Base-by-base conservation (phyloP, 1,140 invertebrate genomes). In the Caenorhabditis briggsae region DNA sequence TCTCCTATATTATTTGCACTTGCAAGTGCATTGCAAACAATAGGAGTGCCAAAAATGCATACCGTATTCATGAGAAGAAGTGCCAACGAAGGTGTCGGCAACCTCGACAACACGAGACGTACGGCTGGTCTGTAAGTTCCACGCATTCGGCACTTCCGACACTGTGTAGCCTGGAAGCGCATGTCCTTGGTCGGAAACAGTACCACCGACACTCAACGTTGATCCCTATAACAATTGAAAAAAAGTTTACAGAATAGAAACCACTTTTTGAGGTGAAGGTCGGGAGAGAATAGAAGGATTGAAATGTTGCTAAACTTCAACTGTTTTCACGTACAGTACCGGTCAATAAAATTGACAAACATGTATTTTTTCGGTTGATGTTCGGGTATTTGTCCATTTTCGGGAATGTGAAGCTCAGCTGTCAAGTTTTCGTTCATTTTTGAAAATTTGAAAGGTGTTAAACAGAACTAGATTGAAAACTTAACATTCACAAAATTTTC, bases 71-170 rank as follows among this genome's bases (percentile, higher is more conserved):
- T 86, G 70, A 25, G 50, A 86, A 33, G 55, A 86, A 23, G 33
- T 88, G 61, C 90, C 90, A 14, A 92, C 86, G 74, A 92, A 92
- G 6, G 91, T 92, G 78, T 92, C 91, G 16, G 90, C 91, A 11
- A 92, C 91, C 86, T 92, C 91, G 33, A 92, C 88, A 14, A 92
- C 91, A 46, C 90, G 83, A 11, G 89, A 89, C 53, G 86, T 88
- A 14, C 78, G 87, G 53, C 90, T 84, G 48, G 64, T 56, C 18
- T 61, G 64, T 82, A 91, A 56, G 59, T 91, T 87, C 91, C 91
- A 92, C 25, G 89, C 89, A 23, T 46, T 83, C 11, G 91, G 91
- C 6, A 92, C 89, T 20, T 88, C 90, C n/a, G 91, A 92, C 18
- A 92, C 91, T 23, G 91, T 92, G 86, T 92, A 92, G 12, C 92